Evolutionary conservation across 2,797 vertebrate species (phyloP).

Genomic region (Sebastes dallii): DNA sequence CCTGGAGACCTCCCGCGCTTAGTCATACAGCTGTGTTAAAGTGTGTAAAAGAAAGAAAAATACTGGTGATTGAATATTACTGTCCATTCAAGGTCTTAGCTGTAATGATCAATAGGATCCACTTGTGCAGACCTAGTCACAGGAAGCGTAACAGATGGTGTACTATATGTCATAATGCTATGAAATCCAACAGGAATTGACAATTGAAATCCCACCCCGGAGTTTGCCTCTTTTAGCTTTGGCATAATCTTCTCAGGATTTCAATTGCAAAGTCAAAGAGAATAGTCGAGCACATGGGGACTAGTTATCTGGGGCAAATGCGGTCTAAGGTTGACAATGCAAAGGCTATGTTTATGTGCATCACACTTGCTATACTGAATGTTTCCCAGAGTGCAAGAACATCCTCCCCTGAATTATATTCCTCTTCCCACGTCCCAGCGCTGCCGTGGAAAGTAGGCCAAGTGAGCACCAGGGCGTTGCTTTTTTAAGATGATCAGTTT

Average conservation of each 20-base stretch:
- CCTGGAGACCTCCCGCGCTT: slow-evolving; percentile 48
- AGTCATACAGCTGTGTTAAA: slow-evolving; percentile 49
- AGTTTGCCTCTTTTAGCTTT: slow-evolving; percentile 81
- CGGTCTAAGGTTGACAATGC: slow-evolving; percentile 82
- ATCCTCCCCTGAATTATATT: slow-evolving; percentile 82
- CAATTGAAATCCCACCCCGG: slow-evolving; percentile 79
- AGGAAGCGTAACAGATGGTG: slow-evolving; percentile 76
- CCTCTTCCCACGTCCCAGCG: slow-evolving; percentile 81
- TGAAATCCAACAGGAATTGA: slow-evolving; percentile 82
- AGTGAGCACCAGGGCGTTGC: slow-evolving; percentile 83
- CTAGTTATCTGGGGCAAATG: slow-evolving; percentile 82
- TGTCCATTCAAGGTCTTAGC: slow-evolving; percentile 50
- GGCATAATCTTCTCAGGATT: slow-evolving; percentile 82
- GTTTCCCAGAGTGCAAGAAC: slow-evolving; percentile 80
- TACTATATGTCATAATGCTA: slow-evolving; percentile 80
- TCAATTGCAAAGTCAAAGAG: slow-evolving; percentile 83
- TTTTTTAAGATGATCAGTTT: slow-evolving; percentile 85
- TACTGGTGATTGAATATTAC: slow-evolving; percentile 38
- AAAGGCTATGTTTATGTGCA: slow-evolving; percentile 82
- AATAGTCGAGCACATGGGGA: slow-evolving; percentile 77
- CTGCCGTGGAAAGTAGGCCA: slow-evolving; percentile 84
- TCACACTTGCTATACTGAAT: slow-evolving; percentile 77
- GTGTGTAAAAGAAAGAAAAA: slow-evolving; percentile 12
- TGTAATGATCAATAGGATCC: slow-evolving; percentile 55
- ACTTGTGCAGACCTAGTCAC: slow-evolving; percentile 64